These are phyloP conservation scores for Nowickia ferox DNA, from an alignment of 2,888 invertebrate genomes.

Conservation along the genomic window DNA sequence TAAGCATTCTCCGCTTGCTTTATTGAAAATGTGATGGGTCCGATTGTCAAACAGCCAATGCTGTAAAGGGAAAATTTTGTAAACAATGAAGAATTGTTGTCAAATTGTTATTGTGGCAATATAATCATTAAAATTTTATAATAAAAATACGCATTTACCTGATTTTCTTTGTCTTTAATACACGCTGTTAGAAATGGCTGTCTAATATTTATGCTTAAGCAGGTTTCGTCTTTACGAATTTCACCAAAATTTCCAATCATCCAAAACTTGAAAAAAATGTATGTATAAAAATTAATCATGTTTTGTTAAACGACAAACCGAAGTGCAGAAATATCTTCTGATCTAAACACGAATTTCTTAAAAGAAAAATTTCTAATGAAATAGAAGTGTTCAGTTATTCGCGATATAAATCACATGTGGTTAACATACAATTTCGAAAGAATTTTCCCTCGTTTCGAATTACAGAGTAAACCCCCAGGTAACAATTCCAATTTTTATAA, in stretches of 20 bases:
- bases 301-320: too few relatives aligned
- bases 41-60: neutral
- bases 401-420: too few relatives aligned
- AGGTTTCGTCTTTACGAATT: constrained; percentile 24
- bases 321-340: too few relatives aligned
- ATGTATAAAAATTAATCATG: neutral
- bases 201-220: neutral
- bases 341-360: too few relatives aligned
- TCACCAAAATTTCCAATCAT: constrained; percentile 5
- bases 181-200: neutral
- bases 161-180: neutral
- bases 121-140: too few relatives aligned
- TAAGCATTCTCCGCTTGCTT: neutral
- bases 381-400: too few relatives aligned
- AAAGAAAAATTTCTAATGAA: too few relatives aligned
- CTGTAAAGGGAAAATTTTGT: neutral
- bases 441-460: too few relatives aligned
- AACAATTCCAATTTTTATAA: too few relatives aligned
- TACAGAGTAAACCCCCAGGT: too few relatives aligned
- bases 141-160: neutral
- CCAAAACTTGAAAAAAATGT: constrained; percentile 21
- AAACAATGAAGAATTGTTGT: neutral
- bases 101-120: too few relatives aligned
- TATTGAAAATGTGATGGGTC: constrained; percentile 13
- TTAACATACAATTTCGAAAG: too few relatives aligned